Evolutionary conservation across 2,797 vertebrate species (phyloP).

Genomic region (Schizothorax lantsangensis): DNA sequence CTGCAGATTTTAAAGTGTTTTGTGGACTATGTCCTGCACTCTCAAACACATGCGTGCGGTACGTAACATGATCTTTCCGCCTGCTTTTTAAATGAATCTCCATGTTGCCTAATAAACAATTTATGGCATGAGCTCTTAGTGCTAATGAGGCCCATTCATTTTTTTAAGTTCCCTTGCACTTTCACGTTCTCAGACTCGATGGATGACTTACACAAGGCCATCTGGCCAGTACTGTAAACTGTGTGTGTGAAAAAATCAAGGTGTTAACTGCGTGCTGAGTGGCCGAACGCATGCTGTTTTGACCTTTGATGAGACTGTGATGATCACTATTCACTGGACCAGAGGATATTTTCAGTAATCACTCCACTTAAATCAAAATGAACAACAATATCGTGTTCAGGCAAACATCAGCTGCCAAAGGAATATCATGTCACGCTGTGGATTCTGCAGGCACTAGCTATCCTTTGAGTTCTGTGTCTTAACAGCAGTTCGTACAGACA

Average conservation of each 20-base stretch:
- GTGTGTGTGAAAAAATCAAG: neutral
- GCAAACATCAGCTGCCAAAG: neutral
- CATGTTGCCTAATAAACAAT: slow-evolving; percentile 42
- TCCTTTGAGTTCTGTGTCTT: slow-evolving; percentile 21
- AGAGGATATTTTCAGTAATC: neutral
- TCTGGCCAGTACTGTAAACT: neutral
- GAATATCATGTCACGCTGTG: neutral
- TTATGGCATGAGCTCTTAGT: slow-evolving; percentile 40
- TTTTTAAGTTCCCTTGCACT: slow-evolving; percentile 42
- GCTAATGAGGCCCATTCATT: slow-evolving; percentile 41
- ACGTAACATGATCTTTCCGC: neutral
- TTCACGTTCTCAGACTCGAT: neutral
- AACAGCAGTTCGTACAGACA: neutral
- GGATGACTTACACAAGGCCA: neutral
- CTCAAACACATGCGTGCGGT: neutral
- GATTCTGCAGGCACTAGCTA: slow-evolving; percentile 2
- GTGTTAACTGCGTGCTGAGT: neutral
- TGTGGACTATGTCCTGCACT: slow-evolving; percentile 31
- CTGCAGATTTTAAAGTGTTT: slow-evolving; percentile 19
- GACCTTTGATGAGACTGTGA: neutral
- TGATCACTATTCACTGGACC: neutral
- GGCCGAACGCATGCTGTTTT: neutral
- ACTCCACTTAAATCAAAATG: neutral
- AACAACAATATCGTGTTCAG: neutral
- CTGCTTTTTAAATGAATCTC: slow-evolving; percentile 26